These are phyloP conservation scores for Aspiorhynchus laticeps DNA, from an alignment of 2,113 vertebrate genomes.

Conservation along the genomic window DNA sequence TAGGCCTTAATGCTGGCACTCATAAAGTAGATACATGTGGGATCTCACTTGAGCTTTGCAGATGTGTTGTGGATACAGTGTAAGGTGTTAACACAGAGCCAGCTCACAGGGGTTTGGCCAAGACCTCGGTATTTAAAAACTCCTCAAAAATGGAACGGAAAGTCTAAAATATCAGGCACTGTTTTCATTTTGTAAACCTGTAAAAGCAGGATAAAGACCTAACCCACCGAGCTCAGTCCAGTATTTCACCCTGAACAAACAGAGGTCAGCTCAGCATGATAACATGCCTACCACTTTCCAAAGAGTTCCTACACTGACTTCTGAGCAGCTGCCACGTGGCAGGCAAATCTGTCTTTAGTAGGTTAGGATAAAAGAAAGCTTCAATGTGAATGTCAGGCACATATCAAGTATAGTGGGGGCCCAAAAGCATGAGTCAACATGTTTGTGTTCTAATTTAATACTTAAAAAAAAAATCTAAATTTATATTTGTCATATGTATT, in stretches of 20 bases:
- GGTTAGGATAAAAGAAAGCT: conserved; percentile 1
- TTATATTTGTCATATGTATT: not conserved
- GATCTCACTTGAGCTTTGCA: conserved; percentile 20
- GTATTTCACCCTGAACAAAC: conserved; percentile 50
- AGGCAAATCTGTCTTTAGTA: conserved; percentile 12
- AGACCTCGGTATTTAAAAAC: conserved; percentile 38
- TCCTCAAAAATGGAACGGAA: conserved; percentile 39
- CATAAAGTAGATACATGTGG: not conserved
- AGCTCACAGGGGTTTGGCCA: conserved; percentile 29
- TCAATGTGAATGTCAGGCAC: not conserved
- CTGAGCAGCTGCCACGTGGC: conserved; percentile 10
- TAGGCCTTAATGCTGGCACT: not conserved
- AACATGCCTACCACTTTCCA: conserved; percentile 25
- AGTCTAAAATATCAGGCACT: conserved; percentile 46
- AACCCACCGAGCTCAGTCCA: conserved; percentile 43
- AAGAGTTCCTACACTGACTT: conserved; percentile 10
- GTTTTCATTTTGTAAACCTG: conserved; percentile 49
- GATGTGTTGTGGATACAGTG: conserved; percentile 13
- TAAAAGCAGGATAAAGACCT: conserved; percentile 44
- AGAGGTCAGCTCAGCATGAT: conserved; percentile 42
- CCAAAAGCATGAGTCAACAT: not conserved
- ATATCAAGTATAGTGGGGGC: not conserved
- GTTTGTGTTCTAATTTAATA: not conserved
- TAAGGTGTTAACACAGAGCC: conserved; percentile 22
- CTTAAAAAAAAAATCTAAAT: too few species aligned